phyloP scores from a whole-genome alignment of 2,888 invertebrate species.

The Euspilapteryx auroguttella region DNA sequence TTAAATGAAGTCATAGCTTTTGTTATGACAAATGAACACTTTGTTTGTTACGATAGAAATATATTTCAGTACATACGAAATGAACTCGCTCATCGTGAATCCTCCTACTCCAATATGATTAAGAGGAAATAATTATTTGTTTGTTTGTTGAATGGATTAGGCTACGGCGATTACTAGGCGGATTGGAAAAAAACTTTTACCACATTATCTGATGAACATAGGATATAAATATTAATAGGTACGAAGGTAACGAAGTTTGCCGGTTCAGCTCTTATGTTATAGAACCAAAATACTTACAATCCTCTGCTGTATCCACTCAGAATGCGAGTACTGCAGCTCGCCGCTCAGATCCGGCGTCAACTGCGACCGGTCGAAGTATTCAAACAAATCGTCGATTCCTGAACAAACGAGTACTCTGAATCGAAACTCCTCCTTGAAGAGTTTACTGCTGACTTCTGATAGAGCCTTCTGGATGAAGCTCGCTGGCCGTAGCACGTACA shows the following conservation, averaged over 20 bases:
- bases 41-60: too few species aligned
- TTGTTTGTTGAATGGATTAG: too few species aligned
- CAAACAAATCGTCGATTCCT: conserved; percentile 81
- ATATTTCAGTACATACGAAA: too few species aligned
- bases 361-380: conserved; percentile 81
- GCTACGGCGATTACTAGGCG: too few species aligned
- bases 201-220: too few species aligned
- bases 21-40: too few species aligned
- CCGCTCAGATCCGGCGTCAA: conserved; percentile 91
- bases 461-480: conserved; percentile 96
- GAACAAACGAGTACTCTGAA: conserved; percentile 89
- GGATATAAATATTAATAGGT: too few species aligned
- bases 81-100: too few species aligned
- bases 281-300: conserved; percentile 66
- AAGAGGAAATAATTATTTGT: too few species aligned
- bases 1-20: too few species aligned
- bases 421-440: conserved; percentile 90
- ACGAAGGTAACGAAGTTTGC: too few species aligned
- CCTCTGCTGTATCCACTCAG: conserved; percentile 96
- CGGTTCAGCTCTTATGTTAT: not conserved
- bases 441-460: conserved; percentile 90
- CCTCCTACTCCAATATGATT: too few species aligned
- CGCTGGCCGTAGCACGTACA: conserved; percentile 90
- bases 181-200: conserved; percentile 1
- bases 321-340: conserved; percentile 84